phyloP scores from a whole-genome alignment of 2,113 vertebrate genomes.

The Melospiza georgiana region DNA sequence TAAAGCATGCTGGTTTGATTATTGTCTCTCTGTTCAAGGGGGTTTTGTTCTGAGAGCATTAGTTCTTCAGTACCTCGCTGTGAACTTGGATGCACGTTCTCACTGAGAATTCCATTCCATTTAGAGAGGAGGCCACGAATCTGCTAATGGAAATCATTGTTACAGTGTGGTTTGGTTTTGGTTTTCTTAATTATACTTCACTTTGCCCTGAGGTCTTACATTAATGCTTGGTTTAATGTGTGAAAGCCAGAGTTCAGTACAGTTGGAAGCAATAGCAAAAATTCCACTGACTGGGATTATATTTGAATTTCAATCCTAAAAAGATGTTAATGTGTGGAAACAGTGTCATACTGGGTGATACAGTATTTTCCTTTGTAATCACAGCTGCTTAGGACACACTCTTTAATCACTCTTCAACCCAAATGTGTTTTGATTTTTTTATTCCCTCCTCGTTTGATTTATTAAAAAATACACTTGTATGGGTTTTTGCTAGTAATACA shows the following conservation, averaged over 20 bases:
- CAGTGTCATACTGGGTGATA: not conserved
- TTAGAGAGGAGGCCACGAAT: not conserved
- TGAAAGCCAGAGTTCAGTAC: not conserved
- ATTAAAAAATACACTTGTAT: not conserved
- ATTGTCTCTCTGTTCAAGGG: not conserved
- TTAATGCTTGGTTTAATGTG: not conserved
- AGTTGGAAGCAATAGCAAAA: constrained; percentile 7
- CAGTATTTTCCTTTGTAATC: not conserved
- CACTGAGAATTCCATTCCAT: not conserved
- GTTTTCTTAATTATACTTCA: not conserved
- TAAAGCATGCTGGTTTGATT: not conserved
- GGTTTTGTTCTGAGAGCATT: not conserved
- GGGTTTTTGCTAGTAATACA: not conserved
- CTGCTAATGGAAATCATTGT: not conserved
- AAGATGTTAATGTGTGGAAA: not conserved
- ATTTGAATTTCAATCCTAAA: not conserved
- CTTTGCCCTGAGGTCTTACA: not conserved
- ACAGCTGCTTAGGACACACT: not conserved
- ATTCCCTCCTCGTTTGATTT: not conserved
- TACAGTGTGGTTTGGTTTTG: not conserved
- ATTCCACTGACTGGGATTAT: not conserved
- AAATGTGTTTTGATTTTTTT: not conserved
- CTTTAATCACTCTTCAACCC: not conserved
- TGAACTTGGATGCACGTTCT: not conserved
- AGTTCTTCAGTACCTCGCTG: not conserved